Evolutionary conservation across 1,140 invertebrate genomes (phyloP).

Genomic region (Pollicipes pollicipes): DNA sequence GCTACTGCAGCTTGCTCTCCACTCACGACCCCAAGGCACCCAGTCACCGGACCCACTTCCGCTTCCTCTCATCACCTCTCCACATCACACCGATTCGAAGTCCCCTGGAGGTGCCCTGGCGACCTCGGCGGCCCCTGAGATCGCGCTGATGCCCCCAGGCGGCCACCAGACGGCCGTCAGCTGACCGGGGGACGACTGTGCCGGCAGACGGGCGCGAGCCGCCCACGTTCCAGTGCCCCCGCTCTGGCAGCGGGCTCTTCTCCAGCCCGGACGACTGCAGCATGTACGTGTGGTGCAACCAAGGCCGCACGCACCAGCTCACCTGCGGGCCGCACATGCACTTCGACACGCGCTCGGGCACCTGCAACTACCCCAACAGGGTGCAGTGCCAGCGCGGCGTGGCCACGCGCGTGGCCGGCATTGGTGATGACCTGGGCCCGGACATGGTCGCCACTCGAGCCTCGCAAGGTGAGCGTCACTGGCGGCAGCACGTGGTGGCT

Average conservation of each 20-base stretch:
- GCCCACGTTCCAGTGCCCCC: background rate
- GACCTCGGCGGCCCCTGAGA: too few relatives aligned
- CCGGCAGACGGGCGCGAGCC: background rate
- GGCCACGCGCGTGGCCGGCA: background rate
- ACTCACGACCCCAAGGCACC: too few relatives aligned
- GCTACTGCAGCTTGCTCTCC: too few relatives aligned
- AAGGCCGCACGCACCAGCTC: constrained; percentile 4
- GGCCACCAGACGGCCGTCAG: too few relatives aligned
- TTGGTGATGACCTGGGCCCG: too few relatives aligned
- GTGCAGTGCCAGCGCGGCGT: background rate
- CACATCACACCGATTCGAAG: too few relatives aligned
- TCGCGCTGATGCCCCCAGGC: too few relatives aligned
- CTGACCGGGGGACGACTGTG: too few relatives aligned
- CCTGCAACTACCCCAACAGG: background rate
- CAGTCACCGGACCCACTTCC: too few relatives aligned
- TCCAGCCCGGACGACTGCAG: constrained; percentile 19
- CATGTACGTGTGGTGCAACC: constrained; percentile 18
- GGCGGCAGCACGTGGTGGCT: too few relatives aligned
- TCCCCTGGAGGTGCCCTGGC: too few relatives aligned
- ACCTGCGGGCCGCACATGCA: background rate
- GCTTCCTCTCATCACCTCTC: too few relatives aligned
- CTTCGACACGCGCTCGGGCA: background rate
- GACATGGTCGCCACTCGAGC: background rate
- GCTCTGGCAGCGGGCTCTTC: constrained; percentile 14
- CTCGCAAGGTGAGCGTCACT: constrained; percentile 6